Evolutionary conservation across 2,888 invertebrate species (phyloP), one percentile per base, ranked within the genome.

Genomic region (Ashinkailepas kermadecensis): DNA sequence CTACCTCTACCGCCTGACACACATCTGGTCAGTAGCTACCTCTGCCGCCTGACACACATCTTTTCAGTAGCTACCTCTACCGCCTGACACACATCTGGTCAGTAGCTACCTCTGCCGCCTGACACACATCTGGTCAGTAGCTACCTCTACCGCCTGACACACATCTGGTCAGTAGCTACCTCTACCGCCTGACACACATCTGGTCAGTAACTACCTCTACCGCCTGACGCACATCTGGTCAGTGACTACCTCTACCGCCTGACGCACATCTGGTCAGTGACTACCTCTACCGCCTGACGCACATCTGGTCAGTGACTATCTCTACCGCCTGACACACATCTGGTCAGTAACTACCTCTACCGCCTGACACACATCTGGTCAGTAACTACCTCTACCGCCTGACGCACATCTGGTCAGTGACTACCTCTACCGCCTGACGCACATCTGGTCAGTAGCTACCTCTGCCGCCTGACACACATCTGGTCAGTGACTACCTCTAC

Each of bases 291-390:
- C n/a, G 94, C 82, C 90, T 99, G 80, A 99, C 98, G 82, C 95
- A 96, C 87, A 97, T 99, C 87, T 99, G 99, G 99, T 95, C 88
- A 86, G 88, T 86, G 85, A n/a, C 13, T n/a, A 9, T n/a, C n/a
- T n/a, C n/a, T n/a, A n/a, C 13, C 39, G 94, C 82, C 90, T 99
- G 80, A 99, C 98, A 82, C 95, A 96, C 87, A 97, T 99, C 87
- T 99, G 99, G 99, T 95, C 88, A 86, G 88, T 86, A 85, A n/a
- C 13, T n/a, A 9, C 13, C 39, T n/a, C n/a, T n/a, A n/a, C n/a
- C n/a, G 94, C 82, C 90, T 99, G 80, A 99, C 98, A 82, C 95
- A 96, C 87, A 97, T 99, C 87, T 99, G 99, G 99, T 95, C 88
- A 86, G 88, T 86, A 85, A n/a, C 13, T n/a, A 9, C 13, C 39